Percentiles rank a stretch among this genome's conserved stretches.
phyloP scores from a whole-genome alignment of 2,888 invertebrate genomes.

The Drosophila prostipennis region DNA sequence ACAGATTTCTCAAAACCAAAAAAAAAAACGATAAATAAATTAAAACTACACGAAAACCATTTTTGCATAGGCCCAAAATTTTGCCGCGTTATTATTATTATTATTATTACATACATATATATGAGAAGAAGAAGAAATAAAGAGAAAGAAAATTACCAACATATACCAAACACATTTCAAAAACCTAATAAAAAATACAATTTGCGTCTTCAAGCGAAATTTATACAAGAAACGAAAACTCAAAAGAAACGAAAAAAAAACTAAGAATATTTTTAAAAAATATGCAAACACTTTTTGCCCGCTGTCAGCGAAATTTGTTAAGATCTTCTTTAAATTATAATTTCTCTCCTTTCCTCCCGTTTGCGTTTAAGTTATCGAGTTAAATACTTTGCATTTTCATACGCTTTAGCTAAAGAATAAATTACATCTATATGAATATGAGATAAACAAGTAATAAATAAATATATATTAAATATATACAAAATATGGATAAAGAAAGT shows the following conservation, averaged over 20 bases:
- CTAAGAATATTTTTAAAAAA: constrained; percentile 38
- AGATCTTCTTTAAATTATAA: constrained; percentile 45
- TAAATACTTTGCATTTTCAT: constrained; percentile 81
- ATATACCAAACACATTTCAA: constrained; percentile 72
- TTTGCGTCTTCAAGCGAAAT: constrained; percentile 63
- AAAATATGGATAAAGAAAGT: constrained; percentile 38
- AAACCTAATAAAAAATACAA: constrained; percentile 55
- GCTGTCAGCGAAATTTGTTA: constrained; percentile 56
- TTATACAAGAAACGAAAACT: constrained; percentile 41
- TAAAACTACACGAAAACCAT: constrained; percentile 43
- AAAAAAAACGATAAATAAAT: constrained; percentile 37
- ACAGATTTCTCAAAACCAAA: constrained; percentile 50
- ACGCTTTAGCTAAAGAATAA: constrained; percentile 79
- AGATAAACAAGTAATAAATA: constrained; percentile 54
- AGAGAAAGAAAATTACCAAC: constrained; percentile 45
- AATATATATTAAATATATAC: constrained; percentile 60
- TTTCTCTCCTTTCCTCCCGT: constrained; percentile 41
- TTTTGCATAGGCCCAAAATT: constrained; percentile 73
- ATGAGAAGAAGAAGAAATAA: constrained; percentile 12
- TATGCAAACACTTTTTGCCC: constrained; percentile 47
- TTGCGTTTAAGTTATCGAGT: constrained; percentile 53
- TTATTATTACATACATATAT: constrained; percentile 49
- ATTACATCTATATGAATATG: constrained; percentile 31
- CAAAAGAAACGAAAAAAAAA: constrained; percentile 16
- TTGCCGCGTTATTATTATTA: constrained; percentile 66